Base-by-base conservation (phyloP, 2,797 vertebrate genomes). In the Hemitrygon akajei region DNA sequence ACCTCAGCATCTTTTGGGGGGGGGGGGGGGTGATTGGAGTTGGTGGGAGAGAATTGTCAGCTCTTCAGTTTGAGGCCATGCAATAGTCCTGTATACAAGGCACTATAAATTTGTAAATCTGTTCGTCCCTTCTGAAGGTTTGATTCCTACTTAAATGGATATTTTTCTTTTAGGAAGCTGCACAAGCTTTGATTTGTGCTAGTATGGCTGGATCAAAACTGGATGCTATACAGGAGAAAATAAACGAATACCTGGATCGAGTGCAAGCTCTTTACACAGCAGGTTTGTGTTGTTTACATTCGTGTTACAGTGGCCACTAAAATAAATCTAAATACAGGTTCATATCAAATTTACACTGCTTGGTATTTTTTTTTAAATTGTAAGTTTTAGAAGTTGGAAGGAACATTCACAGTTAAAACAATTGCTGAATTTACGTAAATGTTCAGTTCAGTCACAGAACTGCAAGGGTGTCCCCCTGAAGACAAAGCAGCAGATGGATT, bases 161-260 rank as follows among this genome's bases (percentile, higher is more conserved):
- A 86, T 58, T 77, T 18, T 95, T 94, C 14, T 66, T 75, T 69
- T 82, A 99, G 98, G 99, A 99, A 95, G 99, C 99, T 94, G 99
- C 99, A 47, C 99, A 99, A 95, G 99, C 99, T 93, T 98, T 99
- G 94, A 99, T 99, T 95, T 99, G 99, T 95, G 98, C 99, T 94
- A 97, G 97, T 87, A 99, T 99, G 98, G 98, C 99, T 94, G 99
- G 98, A 81, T 99, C 99, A 94, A 98, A 97, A 94, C 96, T 99
- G 94, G 99, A 99, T 86, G 97, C 96, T 86, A 98, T 99, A 96
- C 98, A 99, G 96, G 98, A 97, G 94, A 99, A 99, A 96, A 98
- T 98, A 95, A 99, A 97, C 94, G 99, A 99, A 87, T 99, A 99
- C 95, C 94, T 99, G 96, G 98, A 99, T 94, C 97, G 99, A 94